A percentile compares a stretch with the other conserved stretches of the same genome.
phyloP scores from a whole-genome alignment of 2,888 invertebrate genomes.

The Volucella inflata region DNA sequence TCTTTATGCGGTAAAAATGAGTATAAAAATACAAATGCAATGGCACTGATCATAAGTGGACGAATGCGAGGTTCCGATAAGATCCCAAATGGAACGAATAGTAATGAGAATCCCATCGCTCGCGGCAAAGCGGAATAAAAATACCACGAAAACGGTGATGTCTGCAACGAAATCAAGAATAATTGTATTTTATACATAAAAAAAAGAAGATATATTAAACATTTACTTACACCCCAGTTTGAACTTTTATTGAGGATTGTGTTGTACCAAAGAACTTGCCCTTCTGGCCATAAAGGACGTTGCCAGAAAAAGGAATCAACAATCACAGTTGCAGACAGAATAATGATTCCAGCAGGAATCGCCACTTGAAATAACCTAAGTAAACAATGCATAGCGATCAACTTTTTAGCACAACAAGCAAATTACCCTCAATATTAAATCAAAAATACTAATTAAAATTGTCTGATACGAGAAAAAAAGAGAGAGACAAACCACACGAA shows the following conservation, averaged over 20 bases:
- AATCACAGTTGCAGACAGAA: slow-evolving; percentile 89
- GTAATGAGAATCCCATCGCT: slow-evolving; percentile 91
- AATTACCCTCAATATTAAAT: too few relatives aligned
- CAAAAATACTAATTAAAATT: too few relatives aligned
- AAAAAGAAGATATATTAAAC: not conserved
- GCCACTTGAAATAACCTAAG: slow-evolving; percentile 89
- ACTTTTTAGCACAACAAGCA: too few relatives aligned
- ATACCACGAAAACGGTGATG: slow-evolving; percentile 98
- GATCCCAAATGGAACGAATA: slow-evolving; percentile 91
- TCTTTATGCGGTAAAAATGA: slow-evolving; percentile 99
- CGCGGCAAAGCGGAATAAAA: slow-evolving; percentile 98
- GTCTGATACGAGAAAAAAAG: not conserved
- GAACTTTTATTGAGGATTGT: slow-evolving; percentile 96
- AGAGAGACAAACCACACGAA: not conserved
- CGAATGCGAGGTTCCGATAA: slow-evolving; percentile 89
- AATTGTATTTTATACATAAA: not conserved
- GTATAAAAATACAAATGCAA: slow-evolving; percentile 93
- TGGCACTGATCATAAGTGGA: slow-evolving; percentile 88
- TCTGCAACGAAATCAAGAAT: slow-evolving; percentile 85
- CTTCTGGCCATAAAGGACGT: slow-evolving; percentile 97
- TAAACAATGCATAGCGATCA: slow-evolving; percentile 45
- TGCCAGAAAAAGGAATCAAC: slow-evolving; percentile 98
- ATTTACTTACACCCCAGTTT: slow-evolving; percentile 93
- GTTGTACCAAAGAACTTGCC: slow-evolving; percentile 98
- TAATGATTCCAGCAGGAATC: slow-evolving; percentile 88